Base-by-base conservation (phyloP, 2,888 invertebrate species). In the Morinoia aosen region DNA sequence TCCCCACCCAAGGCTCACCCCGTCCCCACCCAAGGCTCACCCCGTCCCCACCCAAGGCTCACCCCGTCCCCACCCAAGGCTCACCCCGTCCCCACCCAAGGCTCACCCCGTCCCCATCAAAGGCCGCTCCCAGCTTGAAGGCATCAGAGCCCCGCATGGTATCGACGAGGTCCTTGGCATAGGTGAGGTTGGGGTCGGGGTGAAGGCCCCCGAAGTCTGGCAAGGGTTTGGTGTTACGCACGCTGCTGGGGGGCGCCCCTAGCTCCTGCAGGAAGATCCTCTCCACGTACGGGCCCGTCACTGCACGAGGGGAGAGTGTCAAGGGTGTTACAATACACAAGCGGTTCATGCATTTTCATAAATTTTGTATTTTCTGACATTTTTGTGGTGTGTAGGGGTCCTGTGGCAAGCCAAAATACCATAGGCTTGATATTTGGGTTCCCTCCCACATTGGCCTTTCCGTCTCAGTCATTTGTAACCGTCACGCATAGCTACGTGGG, bases 171-270 rank as follows among this genome's bases (percentile, higher is more conserved):
- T 98, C 98, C 58, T 98, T 98, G 3, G 99, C 99, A 97, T 99
- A 99, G 0, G 99, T 99, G 48, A 99, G 98, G 98, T 99, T 99
- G 48, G 99, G 99, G 98, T 99, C 99, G 0, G 99, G 99, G 97
- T 98, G 98, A 99, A 96, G 96, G 40, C 99, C 99, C 5, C 99
- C 99, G 97, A 99, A 99, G 97, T 99, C 99, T 96, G 98, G 98
- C 96, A 99, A 97, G 0, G 99, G 99, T 0, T 98, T 98, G 91
- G 98, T 98, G 96, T 99, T 98, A 0, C 99, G 98, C 11, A 98
- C 98, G 97, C 98, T 98, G 90, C 98, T 97, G 14, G 88, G 95
- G 91, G 95, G 91, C 39, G 96, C 96, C 10, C 98, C 98, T 91
- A 99, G 97, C 97, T 99, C 98, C 93, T 98, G 98, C 25, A 98